Evolutionary conservation across 2,888 invertebrate species (phyloP).

Genomic region (Orthosia cruda): DNA sequence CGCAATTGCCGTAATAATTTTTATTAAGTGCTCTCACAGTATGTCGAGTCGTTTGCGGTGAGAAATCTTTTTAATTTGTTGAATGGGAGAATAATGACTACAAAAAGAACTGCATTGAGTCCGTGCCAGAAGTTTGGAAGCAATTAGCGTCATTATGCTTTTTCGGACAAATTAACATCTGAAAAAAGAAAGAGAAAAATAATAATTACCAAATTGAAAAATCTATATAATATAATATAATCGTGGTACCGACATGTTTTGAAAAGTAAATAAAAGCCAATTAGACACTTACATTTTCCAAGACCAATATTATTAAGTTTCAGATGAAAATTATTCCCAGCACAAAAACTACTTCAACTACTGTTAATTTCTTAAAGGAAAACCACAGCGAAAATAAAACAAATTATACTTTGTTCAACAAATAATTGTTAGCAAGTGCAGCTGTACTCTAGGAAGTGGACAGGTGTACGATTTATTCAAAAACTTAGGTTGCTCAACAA

Average conservation of each 20-base stretch:
- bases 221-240: too few relatives aligned
- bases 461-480: conserved; percentile 58
- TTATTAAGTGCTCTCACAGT: conserved; percentile 50
- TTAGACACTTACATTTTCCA: neutral
- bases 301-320: neutral
- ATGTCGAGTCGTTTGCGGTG: conserved; percentile 34
- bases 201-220: neutral
- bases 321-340: neutral
- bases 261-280: too few relatives aligned
- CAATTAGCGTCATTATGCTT: neutral
- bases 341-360: conserved; percentile 1
- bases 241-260: too few relatives aligned
- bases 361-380: conserved; percentile 30
- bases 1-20: conserved; percentile 59
- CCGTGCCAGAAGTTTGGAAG: neutral
- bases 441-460: conserved; percentile 26
- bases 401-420: conserved; percentile 41
- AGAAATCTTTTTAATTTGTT: conserved; percentile 51
- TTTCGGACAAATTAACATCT: neutral
- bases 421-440: conserved; percentile 53
- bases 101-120: conserved; percentile 19
- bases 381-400: conserved; percentile 27
- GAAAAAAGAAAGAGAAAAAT: neutral
- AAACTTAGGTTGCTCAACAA: conserved; percentile 48
- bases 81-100: conserved; percentile 30